These are phyloP conservation scores for Tragulus kanchil DNA, from an alignment of 2,113 vertebrate genomes.

Conservation along the genomic window DNA sequence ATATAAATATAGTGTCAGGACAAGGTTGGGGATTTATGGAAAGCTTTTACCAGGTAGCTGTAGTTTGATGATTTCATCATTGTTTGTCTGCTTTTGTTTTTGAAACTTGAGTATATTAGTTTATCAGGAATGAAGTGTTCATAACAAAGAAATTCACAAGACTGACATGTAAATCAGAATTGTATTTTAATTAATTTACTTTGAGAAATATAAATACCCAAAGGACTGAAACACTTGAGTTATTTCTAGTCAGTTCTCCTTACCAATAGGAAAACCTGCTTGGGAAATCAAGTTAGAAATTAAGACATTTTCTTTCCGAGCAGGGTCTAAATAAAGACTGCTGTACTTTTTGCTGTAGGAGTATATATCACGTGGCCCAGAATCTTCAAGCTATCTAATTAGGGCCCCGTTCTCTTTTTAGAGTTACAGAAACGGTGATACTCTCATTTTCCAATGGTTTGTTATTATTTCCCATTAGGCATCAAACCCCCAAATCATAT, in stretches of 20 bases:
- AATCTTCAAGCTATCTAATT: neutral
- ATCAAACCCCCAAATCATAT: neutral
- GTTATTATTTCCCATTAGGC: neutral
- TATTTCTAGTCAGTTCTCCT: constrained; percentile 53
- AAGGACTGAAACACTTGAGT: neutral
- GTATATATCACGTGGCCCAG: neutral
- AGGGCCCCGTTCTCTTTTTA: neutral
- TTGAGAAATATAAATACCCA: constrained; percentile 55
- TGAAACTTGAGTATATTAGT: constrained; percentile 33
- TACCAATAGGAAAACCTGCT: neutral
- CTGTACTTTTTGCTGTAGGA: neutral
- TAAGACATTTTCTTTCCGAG: constrained; percentile 22
- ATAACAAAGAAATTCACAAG: constrained; percentile 41
- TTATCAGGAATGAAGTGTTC: constrained; percentile 28
- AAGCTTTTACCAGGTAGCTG: neutral
- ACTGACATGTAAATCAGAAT: constrained; percentile 24
- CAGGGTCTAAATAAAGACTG: constrained; percentile 11
- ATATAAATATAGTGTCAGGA: neutral
- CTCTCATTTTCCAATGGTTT: neutral
- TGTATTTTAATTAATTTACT: constrained; percentile 20
- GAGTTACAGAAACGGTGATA: neutral
- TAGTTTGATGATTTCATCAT: neutral
- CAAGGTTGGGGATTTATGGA: constrained; percentile 34
- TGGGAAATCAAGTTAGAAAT: constrained; percentile 1
- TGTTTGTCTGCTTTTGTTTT: constrained; percentile 23